A percentile compares a stretch with the other conserved stretches of the same genome.
Evolutionary conservation across 2,888 invertebrate genomes (phyloP).

Genomic region (Callyntrura sp.): DNA sequence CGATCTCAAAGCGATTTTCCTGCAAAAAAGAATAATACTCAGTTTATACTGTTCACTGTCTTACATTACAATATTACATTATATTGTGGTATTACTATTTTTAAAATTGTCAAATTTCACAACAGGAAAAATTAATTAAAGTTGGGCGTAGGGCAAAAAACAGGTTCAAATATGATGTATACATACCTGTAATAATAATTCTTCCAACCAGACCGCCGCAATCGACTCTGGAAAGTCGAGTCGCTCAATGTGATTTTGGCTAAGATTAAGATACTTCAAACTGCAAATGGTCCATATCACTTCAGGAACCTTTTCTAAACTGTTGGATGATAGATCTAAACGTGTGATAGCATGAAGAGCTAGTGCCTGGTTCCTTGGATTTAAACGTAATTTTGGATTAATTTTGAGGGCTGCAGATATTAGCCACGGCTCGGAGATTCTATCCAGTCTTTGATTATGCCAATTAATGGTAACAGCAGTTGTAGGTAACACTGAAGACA

Average conservation of each 20-base stretch:
- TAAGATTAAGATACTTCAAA: slow-evolving; percentile 92
- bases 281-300: slow-evolving; percentile 94
- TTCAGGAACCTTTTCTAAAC: slow-evolving; percentile 91
- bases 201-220: slow-evolving; percentile 93
- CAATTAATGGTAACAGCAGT: slow-evolving; percentile 90
- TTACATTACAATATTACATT: too few species aligned
- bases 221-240: slow-evolving; percentile 85
- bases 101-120: too few species aligned
- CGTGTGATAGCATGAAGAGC: slow-evolving; percentile 97
- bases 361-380: slow-evolving; percentile 89
- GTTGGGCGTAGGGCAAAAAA: too few species aligned
- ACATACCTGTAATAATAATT: slow-evolving; percentile 92
- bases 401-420: slow-evolving; percentile 93
- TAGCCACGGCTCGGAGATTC: slow-evolving; percentile 92
- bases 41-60: too few species aligned
- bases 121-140: too few species aligned
- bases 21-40: slow-evolving; percentile 85
- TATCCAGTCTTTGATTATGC: slow-evolving; percentile 93
- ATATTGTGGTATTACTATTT: too few species aligned
- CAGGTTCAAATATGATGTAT: neutral
- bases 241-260: slow-evolving; percentile 94
- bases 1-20: slow-evolving; percentile 93
- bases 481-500: slow-evolving; percentile 82
- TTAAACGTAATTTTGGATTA: slow-evolving; percentile 92
- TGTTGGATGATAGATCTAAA: slow-evolving; percentile 96